Percentiles rank a stretch among this genome's conserved stretches.
Evolutionary conservation across 2,113 vertebrate species (phyloP).

Genomic region (Calyptommatus sinebrachiatus): DNA sequence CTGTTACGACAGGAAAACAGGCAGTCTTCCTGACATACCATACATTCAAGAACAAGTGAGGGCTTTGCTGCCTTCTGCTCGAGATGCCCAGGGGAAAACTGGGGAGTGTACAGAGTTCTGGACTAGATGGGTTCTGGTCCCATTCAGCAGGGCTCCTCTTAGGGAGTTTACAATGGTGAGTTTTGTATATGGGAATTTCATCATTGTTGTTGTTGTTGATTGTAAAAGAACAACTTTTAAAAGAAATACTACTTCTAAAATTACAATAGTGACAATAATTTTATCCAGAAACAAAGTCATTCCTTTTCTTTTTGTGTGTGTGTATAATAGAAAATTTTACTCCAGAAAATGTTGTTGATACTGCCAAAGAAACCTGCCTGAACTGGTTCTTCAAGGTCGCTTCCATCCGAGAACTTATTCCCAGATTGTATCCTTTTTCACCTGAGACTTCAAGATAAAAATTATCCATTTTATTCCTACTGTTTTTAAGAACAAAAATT

Average conservation of each 20-base stretch:
- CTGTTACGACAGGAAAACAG: too few species aligned
- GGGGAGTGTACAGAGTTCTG: too few species aligned
- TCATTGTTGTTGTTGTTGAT: too few species aligned
- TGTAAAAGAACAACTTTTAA: too few species aligned
- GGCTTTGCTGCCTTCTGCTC: too few species aligned
- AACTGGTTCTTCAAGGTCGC: constrained; percentile 99
- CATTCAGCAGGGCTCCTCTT: too few species aligned
- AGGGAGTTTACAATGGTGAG: too few species aligned
- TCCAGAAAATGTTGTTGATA: constrained; percentile 88
- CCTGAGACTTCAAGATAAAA: constrained; percentile 23
- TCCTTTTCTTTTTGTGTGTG: not conserved
- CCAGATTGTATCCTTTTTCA: constrained; percentile 90
- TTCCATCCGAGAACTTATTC: constrained; percentile 95
- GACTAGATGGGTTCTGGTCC: too few species aligned
- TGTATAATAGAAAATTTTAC: constrained; percentile 82
- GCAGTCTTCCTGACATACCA: too few species aligned
- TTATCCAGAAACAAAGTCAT: not conserved
- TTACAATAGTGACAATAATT: not conserved
- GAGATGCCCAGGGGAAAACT: too few species aligned
- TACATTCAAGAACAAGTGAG: too few species aligned
- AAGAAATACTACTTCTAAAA: not conserved
- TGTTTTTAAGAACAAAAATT: not conserved
- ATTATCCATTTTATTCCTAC: not conserved
- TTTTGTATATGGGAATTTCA: too few species aligned
- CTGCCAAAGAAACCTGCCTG: constrained; percentile 94